Evolutionary conservation across 2,888 invertebrate species (phyloP).

Genomic region (Marasmarcha lunaedactyla): DNA sequence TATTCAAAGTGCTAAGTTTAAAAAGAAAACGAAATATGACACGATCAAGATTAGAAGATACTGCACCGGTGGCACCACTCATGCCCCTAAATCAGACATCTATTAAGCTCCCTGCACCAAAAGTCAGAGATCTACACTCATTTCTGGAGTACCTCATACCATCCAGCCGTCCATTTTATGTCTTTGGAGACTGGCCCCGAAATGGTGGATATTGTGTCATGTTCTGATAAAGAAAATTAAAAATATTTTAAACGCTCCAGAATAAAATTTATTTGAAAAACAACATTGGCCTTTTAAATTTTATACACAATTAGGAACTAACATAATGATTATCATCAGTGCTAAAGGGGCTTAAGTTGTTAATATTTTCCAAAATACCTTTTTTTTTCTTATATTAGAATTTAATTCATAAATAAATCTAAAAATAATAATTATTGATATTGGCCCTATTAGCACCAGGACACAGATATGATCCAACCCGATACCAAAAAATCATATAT

Average conservation of each 20-base stretch:
- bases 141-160: constrained; percentile 11
- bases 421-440: constrained; percentile 9
- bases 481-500: too few species aligned
- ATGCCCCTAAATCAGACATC: constrained; percentile 13
- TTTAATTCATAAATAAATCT: constrained; percentile 9
- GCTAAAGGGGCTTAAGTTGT: constrained; percentile 11
- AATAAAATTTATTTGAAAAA: constrained; percentile 10
- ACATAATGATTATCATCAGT: constrained; percentile 10
- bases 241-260: constrained; percentile 7
- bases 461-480: too few species aligned
- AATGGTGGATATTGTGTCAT: constrained; percentile 4
- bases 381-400: constrained; percentile 9
- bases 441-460: too few species aligned
- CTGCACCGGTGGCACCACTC: constrained; percentile 10
- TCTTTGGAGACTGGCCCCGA: constrained; percentile 12
- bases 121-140: constrained; percentile 8
- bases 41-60: constrained; percentile 9
- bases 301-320: constrained; percentile 6
- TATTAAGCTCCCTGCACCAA: constrained; percentile 12
- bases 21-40: constrained; percentile 11
- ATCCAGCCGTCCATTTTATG: constrained; percentile 12
- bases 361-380: constrained; percentile 9
- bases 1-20: constrained; percentile 8
- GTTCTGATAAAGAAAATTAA: constrained; percentile 10
- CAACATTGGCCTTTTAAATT: constrained; percentile 10